Evolutionary conservation across 2,113 vertebrate genomes (phyloP).

Genomic region (Pomatostomus ruficeps): DNA sequence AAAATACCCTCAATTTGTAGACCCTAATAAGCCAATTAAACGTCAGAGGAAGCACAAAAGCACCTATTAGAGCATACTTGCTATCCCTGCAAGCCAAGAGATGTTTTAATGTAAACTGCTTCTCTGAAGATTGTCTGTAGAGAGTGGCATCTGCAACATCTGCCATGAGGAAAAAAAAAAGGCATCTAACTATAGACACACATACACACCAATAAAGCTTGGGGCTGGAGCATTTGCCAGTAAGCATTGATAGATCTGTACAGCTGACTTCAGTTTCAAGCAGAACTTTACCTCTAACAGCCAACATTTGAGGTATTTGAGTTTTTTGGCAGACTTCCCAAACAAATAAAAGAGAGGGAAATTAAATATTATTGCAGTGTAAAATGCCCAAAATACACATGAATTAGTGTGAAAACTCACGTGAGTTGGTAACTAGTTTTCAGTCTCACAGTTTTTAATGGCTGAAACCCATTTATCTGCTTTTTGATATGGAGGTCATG

Average conservation of each 20-base stretch:
- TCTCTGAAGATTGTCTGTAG: background rate
- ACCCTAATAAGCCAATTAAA: background rate
- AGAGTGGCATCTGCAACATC: background rate
- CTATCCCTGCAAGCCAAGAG: background rate
- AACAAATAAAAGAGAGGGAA: background rate
- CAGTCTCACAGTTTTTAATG: background rate
- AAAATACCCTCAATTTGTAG: background rate
- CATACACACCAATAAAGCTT: background rate
- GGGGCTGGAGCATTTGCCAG: background rate
- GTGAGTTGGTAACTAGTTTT: background rate
- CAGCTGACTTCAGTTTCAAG: background rate
- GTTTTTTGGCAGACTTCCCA: background rate
- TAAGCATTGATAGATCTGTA: background rate
- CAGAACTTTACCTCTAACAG: background rate
- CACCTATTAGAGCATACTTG: background rate
- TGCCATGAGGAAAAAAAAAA: accelerated
- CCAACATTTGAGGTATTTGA: background rate
- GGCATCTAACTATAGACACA: background rate
- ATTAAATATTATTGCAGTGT: accelerated
- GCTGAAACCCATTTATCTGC: background rate
- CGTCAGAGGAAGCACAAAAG: background rate
- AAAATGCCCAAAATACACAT: background rate
- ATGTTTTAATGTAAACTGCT: background rate
- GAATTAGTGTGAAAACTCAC: background rate
- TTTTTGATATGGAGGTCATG: background rate